phyloP scores from a whole-genome alignment of 2,888 invertebrate genomes.

The Drosophila gaucha region DNA sequence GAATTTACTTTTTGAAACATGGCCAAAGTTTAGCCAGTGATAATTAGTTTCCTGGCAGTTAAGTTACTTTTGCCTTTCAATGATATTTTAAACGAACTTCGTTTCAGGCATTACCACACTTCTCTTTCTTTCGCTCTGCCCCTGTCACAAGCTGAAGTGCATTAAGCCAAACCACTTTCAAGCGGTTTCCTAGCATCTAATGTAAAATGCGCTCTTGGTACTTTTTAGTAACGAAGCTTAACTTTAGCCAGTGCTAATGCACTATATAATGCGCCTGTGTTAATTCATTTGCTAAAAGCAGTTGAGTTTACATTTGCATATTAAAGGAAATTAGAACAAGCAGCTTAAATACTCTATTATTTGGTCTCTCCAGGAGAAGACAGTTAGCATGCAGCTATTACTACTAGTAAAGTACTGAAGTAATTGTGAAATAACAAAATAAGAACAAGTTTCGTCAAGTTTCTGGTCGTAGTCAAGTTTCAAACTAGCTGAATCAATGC shows the following conservation, averaged over 20 bases:
- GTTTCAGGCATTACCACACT: no score
- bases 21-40: constrained; percentile 1
- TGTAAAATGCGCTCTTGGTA: background rate
- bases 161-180: background rate
- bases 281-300: constrained; percentile 3
- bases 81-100: no score
- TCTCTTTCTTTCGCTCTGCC: background rate
- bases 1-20: background rate
- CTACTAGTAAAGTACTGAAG: no score
- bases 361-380: no score
- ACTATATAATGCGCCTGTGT: constrained; percentile 1
- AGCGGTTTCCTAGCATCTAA: background rate
- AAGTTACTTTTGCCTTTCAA: background rate
- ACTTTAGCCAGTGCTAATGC: background rate
- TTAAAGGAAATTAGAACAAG: background rate
- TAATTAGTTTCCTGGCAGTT: constrained; percentile 1
- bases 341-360: background rate
- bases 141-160: background rate
- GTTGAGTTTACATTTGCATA: constrained; percentile 1
- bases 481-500: no score
- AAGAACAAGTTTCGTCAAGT: no score
- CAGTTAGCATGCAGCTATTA: no score
- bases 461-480: no score
- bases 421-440: no score
- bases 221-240: background rate